Evolutionary conservation across 1,140 invertebrate genomes (phyloP), one percentile per base, ranked within the genome.

Genomic region (Lordiphosa stackelbergi): DNA sequence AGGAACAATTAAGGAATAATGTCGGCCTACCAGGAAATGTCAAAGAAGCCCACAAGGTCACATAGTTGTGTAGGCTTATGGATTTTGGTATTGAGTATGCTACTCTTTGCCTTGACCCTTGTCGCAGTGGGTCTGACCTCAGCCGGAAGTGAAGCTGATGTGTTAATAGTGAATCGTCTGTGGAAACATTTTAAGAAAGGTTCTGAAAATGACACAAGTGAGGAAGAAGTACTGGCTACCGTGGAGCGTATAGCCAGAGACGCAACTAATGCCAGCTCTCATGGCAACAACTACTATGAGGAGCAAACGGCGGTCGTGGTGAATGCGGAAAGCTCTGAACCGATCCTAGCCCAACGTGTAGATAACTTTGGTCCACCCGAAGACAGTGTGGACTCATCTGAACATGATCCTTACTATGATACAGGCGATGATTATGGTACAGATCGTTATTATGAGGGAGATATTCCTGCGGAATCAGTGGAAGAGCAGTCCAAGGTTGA

Each of bases 281-380:
- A 56, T 10, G 46, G 57, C 9, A 75, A 64, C 8, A 58, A 55
- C 31, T 83, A 63, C 37, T 83, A 83, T 22, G 77, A 83, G 55
- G 77, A 83, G 38, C 77, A 83, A 36, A 52, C 53, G 5, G 73
- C 77, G 12, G 78, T 83, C 19, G 72, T 83, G n/a, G 77, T 83
- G 10, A 73, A 77, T 19, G 41, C 53, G 5, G 58, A 83, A 13
- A 77, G 53, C 12, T 52, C 54, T 10, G 37, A 51, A 8, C 52
- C 77, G 1, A 42, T 69, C 0, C 19, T 68, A 37, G 75, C 58
- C 0, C 48, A 61, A 47, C 71, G 75, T 8, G 66, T 70, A 11
- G 51, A 71, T 48, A 28, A 38, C 0, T 69, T 61, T 53, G 71
- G 71, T 5, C 75, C 71, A 8, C 71, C 75, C 0, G 40, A 68